Evolutionary conservation across 2,888 invertebrate species (phyloP).

Genomic region (Thymelicus sylvestris): DNA sequence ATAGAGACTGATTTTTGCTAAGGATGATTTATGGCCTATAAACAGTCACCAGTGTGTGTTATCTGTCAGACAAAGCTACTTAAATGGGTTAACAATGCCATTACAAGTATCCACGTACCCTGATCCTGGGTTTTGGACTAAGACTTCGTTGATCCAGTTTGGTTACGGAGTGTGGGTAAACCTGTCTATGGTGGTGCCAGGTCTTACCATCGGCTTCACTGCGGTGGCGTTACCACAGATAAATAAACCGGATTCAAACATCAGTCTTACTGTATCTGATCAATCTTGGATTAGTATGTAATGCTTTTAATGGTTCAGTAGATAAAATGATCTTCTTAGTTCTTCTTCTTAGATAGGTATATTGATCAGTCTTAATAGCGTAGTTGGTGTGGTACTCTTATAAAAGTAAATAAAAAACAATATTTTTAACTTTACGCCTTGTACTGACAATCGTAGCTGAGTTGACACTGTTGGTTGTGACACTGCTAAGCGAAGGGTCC

Average conservation of each 20-base stretch:
- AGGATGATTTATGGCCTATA: background rate
- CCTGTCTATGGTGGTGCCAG: constrained; percentile 83
- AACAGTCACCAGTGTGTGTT: background rate
- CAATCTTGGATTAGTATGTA: constrained; percentile 86
- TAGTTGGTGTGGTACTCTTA: too few species aligned
- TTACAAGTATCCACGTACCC: background rate
- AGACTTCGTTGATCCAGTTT: constrained; percentile 60
- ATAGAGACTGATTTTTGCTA: background rate
- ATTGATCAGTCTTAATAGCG: too few species aligned
- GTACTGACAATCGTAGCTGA: too few species aligned
- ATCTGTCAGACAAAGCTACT: background rate
- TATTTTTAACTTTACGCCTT: too few species aligned
- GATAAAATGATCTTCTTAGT: too few species aligned
- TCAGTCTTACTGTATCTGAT: constrained; percentile 71
- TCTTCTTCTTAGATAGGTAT: too few species aligned
- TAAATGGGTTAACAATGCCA: background rate
- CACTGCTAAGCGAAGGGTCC: too few species aligned
- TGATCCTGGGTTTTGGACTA: constrained; percentile 60
- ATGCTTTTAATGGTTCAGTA: too few species aligned
- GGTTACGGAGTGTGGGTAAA: constrained; percentile 72
- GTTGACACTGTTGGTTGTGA: too few species aligned
- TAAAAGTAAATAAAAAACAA: too few species aligned
- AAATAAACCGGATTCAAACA: constrained; percentile 52
- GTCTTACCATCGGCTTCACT: constrained; percentile 86
- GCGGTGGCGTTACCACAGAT: constrained; percentile 86